Base-by-base conservation (phyloP, 2,888 invertebrate species). In the Philhelius pedissequus region DNA sequence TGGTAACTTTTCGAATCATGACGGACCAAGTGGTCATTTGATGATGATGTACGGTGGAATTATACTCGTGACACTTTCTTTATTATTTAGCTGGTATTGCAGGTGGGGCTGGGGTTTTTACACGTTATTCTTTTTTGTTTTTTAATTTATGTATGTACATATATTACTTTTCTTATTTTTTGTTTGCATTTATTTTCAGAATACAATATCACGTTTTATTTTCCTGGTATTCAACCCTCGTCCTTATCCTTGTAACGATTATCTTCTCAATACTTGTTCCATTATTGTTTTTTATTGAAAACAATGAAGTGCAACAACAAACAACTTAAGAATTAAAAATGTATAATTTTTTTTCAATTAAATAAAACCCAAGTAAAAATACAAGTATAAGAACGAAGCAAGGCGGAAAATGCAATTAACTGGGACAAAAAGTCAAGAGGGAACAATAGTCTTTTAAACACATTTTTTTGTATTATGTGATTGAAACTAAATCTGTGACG, bases 181-280 rank as follows among this genome's bases (percentile, higher is more conserved):
- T 62, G 6, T 35, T 1, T 56, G 0, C 20, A 0, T 62, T 30
- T 62, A 27, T 27, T 60, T 89, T 7, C 91, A 93, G 93, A 87
- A 92, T 93, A 88, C 92, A 93, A 87, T 93, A 93, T 88, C 93
- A 93, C 32, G 92, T 92, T 89, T 92, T 93, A 91, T 93, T 93
- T 89, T 93, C 88, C 9, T 88, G 87, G 87, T 88, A 88, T 76
- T 88, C 88, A 48, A 88, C 88, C 18, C 86, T 87, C 25, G 88
- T 87, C 38, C 78, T 88, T n/a, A 84, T 88, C 68, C 75, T 88
- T 22, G 86, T 88, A 60, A 88, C 88, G 20, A 81, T 84, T 68
- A 74, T 88, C 25, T 87, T 87, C 77, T 78, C 87, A n/a, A 82
- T 88, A 58, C 77, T 87, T 60, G 84, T 87, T 68, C 88, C 88